Conservation (phyloP, 2,888 invertebrate species). For the Lordiphosa andalusiaca region DNA sequence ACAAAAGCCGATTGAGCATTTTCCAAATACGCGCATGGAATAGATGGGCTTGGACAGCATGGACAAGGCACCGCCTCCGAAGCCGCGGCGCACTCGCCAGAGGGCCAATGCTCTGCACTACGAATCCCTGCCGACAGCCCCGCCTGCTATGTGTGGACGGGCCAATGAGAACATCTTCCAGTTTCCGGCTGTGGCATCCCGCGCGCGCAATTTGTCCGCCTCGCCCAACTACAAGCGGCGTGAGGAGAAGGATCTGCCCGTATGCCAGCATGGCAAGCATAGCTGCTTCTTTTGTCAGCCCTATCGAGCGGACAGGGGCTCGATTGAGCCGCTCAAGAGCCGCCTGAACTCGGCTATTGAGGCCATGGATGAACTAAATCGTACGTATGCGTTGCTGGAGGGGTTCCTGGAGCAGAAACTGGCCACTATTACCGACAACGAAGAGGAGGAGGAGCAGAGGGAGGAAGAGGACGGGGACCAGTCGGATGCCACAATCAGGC, state of each 20-base stretch:
- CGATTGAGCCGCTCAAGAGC: conserved; percentile 80
- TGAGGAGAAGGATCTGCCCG: conserved; percentile 65
- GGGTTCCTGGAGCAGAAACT: conserved; percentile 83
- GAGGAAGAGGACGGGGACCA: conserved; percentile 3
- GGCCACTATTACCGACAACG: conserved; percentile 61
- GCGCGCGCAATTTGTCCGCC: conserved; percentile 61
- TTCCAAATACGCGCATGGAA: conserved; percentile 32
- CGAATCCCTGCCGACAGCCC: conserved; percentile 72
- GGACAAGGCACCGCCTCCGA: conserved; percentile 55
- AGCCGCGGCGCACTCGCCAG: conserved; percentile 56
- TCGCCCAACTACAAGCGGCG: conserved; percentile 67
- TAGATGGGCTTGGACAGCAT: conserved; percentile 42
- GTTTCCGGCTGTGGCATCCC: conserved; percentile 66
- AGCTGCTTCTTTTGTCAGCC: conserved; percentile 69
- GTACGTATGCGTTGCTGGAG: conserved; percentile 88
- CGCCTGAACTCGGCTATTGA: conserved; percentile 83
- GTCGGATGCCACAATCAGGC: conserved; percentile 14
- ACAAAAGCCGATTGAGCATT: conserved; percentile 65
- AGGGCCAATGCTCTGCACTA: conserved; percentile 43
- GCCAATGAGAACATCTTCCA: conserved; percentile 68
- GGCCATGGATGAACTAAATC: conserved; percentile 88
- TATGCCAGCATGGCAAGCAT: conserved; percentile 59
- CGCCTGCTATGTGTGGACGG: conserved; percentile 67
- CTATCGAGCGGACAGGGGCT: conserved; percentile 75
- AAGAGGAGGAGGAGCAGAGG: conserved; percentile 35